Percentiles rank a stretch among this genome's conserved stretches.
These are phyloP conservation scores for Semotilus atromaculatus DNA, from an alignment of 2,797 vertebrate genomes.

Conservation along the genomic window DNA sequence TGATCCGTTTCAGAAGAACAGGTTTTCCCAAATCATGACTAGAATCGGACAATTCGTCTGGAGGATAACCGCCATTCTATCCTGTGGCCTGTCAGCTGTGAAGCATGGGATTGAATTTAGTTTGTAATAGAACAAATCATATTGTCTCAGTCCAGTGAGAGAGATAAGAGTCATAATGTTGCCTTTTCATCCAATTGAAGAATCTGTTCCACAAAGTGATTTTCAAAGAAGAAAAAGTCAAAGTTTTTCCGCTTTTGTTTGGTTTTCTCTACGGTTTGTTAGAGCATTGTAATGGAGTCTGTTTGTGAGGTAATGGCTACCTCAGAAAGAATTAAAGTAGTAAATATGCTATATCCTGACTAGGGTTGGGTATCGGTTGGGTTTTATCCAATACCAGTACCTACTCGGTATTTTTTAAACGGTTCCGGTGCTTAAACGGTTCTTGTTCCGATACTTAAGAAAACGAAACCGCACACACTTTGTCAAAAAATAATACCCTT, in stretches of 20 bases:
- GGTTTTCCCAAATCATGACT: conserved; percentile 32
- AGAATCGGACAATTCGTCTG: too few species aligned
- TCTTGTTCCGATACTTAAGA: too few species aligned
- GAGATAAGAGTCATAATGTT: conserved; percentile 44
- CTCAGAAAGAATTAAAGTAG: not conserved
- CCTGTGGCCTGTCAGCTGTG: conserved; percentile 67
- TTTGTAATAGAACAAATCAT: conserved; percentile 77
- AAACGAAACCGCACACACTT: too few species aligned
- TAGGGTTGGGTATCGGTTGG: too few species aligned
- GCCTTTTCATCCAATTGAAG: conserved; percentile 24
- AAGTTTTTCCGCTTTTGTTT: not conserved
- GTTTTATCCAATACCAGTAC: too few species aligned
- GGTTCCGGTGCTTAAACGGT: too few species aligned
- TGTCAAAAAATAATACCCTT: too few species aligned
- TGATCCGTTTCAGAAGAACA: conserved; percentile 6
- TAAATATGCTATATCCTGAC: not conserved
- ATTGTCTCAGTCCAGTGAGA: conserved; percentile 74
- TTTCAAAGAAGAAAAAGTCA: conserved; percentile 17
- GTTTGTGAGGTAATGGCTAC: not conserved
- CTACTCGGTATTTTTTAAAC: too few species aligned
- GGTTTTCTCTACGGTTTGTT: conserved; percentile 27
- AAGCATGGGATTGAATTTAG: conserved; percentile 81
- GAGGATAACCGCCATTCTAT: conserved; percentile 37
- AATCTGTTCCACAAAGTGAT: conserved; percentile 30
- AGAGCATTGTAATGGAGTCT: not conserved